Conservation (phyloP, 1,140 invertebrate species). For the Magallana angulata region DNA sequence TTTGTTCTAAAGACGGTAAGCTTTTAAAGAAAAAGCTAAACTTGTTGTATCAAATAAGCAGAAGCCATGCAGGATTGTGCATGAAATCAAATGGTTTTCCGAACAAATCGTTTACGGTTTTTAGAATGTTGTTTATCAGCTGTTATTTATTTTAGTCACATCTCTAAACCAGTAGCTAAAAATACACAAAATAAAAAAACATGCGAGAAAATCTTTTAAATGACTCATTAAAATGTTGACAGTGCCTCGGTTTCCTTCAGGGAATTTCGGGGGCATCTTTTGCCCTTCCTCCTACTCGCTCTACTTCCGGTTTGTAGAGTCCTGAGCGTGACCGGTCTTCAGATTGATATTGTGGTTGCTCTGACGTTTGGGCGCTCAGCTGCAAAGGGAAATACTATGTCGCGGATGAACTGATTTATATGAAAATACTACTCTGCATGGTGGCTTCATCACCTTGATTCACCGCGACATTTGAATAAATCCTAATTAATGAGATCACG, state of each 20-base stretch:
- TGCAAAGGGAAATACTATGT: neutral
- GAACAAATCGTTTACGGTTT: no score
- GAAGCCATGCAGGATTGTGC: no score
- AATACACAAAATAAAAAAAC: no score
- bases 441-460: neutral
- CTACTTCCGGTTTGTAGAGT: slow-evolving; percentile 3
- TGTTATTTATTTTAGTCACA: no score
- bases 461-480: neutral
- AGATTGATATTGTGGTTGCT: neutral
- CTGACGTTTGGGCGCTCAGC: neutral
- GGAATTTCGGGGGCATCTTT: neutral
- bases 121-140: no score
- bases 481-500: neutral
- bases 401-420: neutral
- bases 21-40: no score
- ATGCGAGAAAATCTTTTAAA: no score
- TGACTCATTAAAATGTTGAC: slow-evolving; percentile 1
- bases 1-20: no score
- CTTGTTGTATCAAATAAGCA: no score
- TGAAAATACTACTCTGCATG: neutral
- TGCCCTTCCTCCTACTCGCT: neutral
- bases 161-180: no score
- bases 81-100: no score
- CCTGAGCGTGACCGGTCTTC: neutral
- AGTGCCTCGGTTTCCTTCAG: neutral